These are phyloP conservation scores for Allacma fusca DNA, from an alignment of 2,888 invertebrate species.

Conservation along the genomic window DNA sequence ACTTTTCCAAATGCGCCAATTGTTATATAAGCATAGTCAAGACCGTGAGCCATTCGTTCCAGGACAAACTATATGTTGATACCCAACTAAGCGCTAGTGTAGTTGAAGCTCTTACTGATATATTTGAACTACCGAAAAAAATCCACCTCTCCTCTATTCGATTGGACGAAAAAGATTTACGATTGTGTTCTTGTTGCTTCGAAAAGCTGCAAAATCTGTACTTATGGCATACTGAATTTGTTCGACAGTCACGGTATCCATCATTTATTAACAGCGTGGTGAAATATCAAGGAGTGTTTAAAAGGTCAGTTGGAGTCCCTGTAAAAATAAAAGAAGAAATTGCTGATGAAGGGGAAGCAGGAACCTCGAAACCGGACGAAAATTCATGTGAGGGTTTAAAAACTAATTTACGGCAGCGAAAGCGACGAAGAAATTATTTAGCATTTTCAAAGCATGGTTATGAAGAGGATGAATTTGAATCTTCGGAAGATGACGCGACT, in stretches of 20 bases:
- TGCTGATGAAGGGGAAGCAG: too few species aligned
- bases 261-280: not conserved
- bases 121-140: slow-evolving; percentile 6
- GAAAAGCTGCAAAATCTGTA: not conserved
- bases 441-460: too few species aligned
- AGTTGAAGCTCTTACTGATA: not conserved
- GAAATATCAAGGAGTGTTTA: not conserved
- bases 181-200: not conserved
- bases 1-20: not conserved
- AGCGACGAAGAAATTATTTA: too few species aligned
- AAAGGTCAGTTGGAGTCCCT: not conserved
- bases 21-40: not conserved
- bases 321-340: too few species aligned
- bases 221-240: not conserved
- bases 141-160: not conserved
- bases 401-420: too few species aligned
- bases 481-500: too few species aligned
- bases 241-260: not conserved
- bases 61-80: not conserved
- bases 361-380: too few species aligned
- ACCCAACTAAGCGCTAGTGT: not conserved
- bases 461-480: too few species aligned
- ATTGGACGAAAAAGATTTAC: not conserved
- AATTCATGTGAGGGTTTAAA: too few species aligned
- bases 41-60: not conserved